Conservation (phyloP, 2,113 vertebrate genomes). For the Elephantulus edwardii region DNA sequence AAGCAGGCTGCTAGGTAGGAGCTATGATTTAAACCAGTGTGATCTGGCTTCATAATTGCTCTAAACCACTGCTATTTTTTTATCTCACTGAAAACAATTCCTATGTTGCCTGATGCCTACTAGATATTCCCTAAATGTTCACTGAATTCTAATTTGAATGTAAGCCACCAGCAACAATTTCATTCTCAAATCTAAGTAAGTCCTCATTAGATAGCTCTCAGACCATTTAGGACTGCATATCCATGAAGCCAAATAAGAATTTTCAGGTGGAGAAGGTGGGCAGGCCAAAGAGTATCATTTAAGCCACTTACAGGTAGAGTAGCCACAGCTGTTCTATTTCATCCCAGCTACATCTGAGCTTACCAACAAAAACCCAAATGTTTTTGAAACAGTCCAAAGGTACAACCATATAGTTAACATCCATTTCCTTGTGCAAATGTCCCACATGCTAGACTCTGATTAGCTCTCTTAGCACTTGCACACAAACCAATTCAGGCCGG, state of each 20-base stretch:
- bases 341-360: neutral
- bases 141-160: conserved; percentile 15
- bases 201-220: neutral
- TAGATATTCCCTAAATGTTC: neutral
- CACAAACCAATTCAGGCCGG: conserved; percentile 27
- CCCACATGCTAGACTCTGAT: conserved; percentile 54
- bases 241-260: neutral
- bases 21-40: neutral
- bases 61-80: conserved; percentile 2
- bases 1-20: neutral
- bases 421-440: conserved; percentile 52
- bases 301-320: conserved; percentile 51
- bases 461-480: conserved; percentile 51
- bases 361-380: conserved; percentile 54
- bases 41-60: neutral
- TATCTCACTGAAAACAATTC: neutral
- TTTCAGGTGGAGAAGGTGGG: neutral
- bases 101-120: neutral
- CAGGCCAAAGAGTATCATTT: conserved; percentile 7
- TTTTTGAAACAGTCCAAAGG: conserved; percentile 48
- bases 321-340: conserved; percentile 56
- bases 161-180: neutral
- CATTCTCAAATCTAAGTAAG: conserved; percentile 5
- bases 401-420: conserved; percentile 61
- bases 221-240: neutral